These are phyloP conservation scores for Cliona cf. orientalis DNA, from an alignment of 37 sponge, comb jelly and placozoan genomes.

Conservation along the genomic window DNA sequence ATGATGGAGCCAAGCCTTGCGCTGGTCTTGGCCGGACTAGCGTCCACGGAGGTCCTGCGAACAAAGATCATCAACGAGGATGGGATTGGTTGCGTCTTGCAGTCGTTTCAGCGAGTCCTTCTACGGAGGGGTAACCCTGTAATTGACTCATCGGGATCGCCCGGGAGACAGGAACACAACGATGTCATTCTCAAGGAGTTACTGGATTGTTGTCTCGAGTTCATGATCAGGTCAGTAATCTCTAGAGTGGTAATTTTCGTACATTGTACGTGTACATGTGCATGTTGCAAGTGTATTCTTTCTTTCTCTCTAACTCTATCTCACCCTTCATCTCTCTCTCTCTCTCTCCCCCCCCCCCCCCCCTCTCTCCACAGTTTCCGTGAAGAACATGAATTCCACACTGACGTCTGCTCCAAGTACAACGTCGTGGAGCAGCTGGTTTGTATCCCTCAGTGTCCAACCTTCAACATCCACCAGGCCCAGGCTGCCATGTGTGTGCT, in stretches of 20 bases:
- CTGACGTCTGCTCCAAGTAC: neutral
- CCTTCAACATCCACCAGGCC: constrained; percentile 27
- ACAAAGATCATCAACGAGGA: constrained; percentile 3
- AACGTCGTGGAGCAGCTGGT: constrained; percentile 2
- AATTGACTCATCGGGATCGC: constrained; percentile 12
- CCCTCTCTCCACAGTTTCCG: constrained; percentile 12
- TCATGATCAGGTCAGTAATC: constrained; percentile 29
- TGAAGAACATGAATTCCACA: neutral
- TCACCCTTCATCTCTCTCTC: too few species aligned
- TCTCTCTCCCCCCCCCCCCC: too few species aligned
- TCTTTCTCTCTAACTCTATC: neutral
- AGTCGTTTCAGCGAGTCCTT: neutral
- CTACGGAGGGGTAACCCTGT: neutral
- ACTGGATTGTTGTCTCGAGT: neutral
- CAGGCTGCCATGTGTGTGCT: constrained; percentile 4
- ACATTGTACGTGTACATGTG: neutral
- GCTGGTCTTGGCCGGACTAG: neutral
- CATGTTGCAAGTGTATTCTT: neutral
- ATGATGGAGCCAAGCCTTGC: constrained; percentile 3
- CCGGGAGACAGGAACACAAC: constrained; percentile 13
- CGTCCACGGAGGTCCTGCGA: neutral
- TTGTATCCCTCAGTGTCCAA: neutral
- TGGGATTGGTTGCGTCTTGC: neutral
- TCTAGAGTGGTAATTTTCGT: neutral
- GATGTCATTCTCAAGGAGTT: constrained; percentile 13